These are phyloP conservation scores for Argopecten irradians DNA, from an alignment of 1,140 invertebrate species.

Conservation along the genomic window DNA sequence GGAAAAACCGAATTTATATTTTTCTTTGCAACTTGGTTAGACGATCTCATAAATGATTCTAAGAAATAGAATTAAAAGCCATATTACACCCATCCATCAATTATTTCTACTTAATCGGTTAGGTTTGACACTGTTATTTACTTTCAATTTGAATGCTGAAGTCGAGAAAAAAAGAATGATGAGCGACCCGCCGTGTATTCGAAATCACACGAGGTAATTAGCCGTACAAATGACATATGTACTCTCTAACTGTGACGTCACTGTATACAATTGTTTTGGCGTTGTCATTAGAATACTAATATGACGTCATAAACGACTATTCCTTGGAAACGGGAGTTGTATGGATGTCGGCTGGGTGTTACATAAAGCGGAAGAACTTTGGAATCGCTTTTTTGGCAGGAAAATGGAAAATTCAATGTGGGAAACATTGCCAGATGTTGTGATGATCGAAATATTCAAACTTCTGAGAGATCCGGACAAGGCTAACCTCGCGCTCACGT, in stretches of 20 bases:
- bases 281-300: not conserved
- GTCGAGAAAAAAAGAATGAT: too few relatives aligned
- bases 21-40: too few relatives aligned
- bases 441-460: constrained; percentile 46
- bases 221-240: too few relatives aligned
- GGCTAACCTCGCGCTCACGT: constrained; percentile 43
- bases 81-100: too few relatives aligned
- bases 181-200: too few relatives aligned
- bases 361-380: not conserved
- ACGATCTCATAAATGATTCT: too few relatives aligned
- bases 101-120: too few relatives aligned
- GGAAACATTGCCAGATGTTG: constrained; percentile 46
- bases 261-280: not conserved
- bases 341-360: constrained; percentile 20
- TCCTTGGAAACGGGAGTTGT: not conserved
- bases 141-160: too few relatives aligned
- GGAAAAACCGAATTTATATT: too few relatives aligned
- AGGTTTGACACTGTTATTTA: too few relatives aligned
- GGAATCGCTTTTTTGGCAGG: not conserved
- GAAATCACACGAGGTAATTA: too few relatives aligned
- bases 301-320: not conserved
- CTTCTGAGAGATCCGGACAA: constrained; percentile 44
- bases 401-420: constrained; percentile 49
- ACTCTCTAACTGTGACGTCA: not conserved
- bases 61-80: too few relatives aligned